A percentile compares a stretch with the other conserved stretches of the same genome.
Evolutionary conservation across 2,797 vertebrate genomes (phyloP).

Genomic region (Babyrousa celebensis): DNA sequence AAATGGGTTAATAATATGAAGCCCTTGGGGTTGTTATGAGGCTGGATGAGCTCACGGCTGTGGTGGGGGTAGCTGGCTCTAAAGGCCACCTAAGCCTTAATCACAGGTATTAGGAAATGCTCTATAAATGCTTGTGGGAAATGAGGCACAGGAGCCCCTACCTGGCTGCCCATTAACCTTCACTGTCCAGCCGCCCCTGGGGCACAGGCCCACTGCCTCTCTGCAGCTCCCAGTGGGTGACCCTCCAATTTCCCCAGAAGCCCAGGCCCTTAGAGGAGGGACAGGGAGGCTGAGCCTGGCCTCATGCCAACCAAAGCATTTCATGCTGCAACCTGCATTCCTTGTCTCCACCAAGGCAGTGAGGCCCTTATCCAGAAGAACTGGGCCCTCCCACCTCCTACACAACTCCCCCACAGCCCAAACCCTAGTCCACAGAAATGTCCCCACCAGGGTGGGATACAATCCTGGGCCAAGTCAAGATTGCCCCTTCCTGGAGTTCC

Average conservation of each 20-base stretch:
- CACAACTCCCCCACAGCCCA: background rate
- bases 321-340: constrained; percentile 35
- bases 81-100: constrained; percentile 60
- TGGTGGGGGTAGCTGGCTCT: background rate
- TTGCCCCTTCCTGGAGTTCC: background rate
- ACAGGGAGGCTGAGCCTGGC: background rate
- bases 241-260: background rate
- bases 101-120: constrained; percentile 69
- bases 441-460: background rate
- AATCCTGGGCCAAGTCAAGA: background rate
- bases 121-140: constrained; percentile 51
- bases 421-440: background rate
- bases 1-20: background rate
- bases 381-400: background rate
- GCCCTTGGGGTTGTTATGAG: background rate
- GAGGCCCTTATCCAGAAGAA: background rate
- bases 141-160: constrained; percentile 5
- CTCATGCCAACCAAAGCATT: background rate
- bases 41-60: background rate
- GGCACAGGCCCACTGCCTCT: too few relatives aligned
- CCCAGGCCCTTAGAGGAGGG: background rate
- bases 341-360: constrained; percentile 26
- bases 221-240: background rate
- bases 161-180: constrained; percentile 58
- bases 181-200: background rate